A percentile compares a stretch with the other conserved stretches of the same genome.
Evolutionary conservation across 2,797 vertebrate species (phyloP).

Genomic region (Acanthurus leucopareius): DNA sequence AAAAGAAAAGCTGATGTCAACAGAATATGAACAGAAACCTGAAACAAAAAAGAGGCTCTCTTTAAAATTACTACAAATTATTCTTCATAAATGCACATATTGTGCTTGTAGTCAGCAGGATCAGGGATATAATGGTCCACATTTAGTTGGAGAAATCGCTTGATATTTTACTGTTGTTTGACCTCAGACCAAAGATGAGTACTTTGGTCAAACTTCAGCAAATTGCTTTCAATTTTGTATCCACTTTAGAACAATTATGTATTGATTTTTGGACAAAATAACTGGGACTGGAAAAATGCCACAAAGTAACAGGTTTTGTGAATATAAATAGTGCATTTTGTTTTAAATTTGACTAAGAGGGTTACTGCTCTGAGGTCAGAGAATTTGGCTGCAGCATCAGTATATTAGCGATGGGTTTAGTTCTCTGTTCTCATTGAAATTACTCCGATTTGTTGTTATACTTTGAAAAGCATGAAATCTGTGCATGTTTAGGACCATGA

Average conservation of each 20-base stretch:
- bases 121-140: too few species aligned
- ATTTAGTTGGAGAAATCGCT: background rate
- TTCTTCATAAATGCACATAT: slow-evolving; percentile 19
- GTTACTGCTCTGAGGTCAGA: background rate
- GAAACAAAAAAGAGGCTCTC: slow-evolving; percentile 1
- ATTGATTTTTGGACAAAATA: background rate
- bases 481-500: too few species aligned
- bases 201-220: background rate
- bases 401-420: too few species aligned
- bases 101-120: too few species aligned
- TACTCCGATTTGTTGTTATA: background rate
- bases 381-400: too few species aligned
- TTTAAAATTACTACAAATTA: slow-evolving; percentile 25
- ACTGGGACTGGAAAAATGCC: background rate
- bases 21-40: slow-evolving; percentile 25
- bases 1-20: slow-evolving; percentile 10
- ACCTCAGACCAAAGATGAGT: background rate
- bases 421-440: background rate
- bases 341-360: background rate
- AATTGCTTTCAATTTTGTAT: background rate
- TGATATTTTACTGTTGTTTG: background rate
- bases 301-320: background rate
- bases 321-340: background rate
- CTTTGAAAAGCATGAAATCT: too few species aligned
- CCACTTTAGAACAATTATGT: background rate